A percentile compares a stretch with the other conserved stretches of the same genome.
Conservation (phyloP, 2,113 vertebrate genomes). For the Ivindomyrus marchei region DNA sequence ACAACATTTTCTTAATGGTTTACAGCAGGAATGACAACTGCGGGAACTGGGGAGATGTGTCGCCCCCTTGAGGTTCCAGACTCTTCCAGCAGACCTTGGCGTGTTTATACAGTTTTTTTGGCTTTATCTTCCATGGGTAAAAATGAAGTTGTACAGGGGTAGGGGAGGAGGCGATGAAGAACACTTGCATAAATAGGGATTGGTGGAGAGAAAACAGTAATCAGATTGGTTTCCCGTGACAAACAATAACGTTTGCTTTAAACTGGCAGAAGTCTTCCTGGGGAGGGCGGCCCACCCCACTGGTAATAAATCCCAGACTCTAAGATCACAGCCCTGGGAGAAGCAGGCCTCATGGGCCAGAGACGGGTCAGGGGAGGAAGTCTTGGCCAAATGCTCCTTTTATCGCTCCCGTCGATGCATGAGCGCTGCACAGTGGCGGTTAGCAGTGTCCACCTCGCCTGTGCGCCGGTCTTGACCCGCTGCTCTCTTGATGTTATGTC, state of each 20-base stretch:
- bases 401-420: background rate
- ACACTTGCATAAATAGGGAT: constrained; percentile 89
- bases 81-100: constrained; percentile 47
- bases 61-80: constrained; percentile 48
- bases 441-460: background rate
- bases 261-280: constrained; percentile 77
- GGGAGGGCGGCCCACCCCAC: constrained; percentile 75
- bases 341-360: background rate
- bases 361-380: background rate
- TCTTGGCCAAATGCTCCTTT: background rate
- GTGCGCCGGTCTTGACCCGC: background rate
- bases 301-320: constrained; percentile 90
- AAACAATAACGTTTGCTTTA: constrained; percentile 99
- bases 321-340: constrained; percentile 46
- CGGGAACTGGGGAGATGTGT: constrained; percentile 52
- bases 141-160: constrained; percentile 27
- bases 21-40: constrained; percentile 42
- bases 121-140: constrained; percentile 55
- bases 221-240: constrained; percentile 93
- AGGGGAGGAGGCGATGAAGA: constrained; percentile 67
- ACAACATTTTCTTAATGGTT: background rate
- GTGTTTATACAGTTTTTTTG: background rate
- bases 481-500: background rate
- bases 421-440: background rate
- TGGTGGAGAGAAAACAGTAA: constrained; percentile 81